Evolutionary conservation across 2,113 vertebrate species (phyloP).

Genomic region (Ailurus styani): DNA sequence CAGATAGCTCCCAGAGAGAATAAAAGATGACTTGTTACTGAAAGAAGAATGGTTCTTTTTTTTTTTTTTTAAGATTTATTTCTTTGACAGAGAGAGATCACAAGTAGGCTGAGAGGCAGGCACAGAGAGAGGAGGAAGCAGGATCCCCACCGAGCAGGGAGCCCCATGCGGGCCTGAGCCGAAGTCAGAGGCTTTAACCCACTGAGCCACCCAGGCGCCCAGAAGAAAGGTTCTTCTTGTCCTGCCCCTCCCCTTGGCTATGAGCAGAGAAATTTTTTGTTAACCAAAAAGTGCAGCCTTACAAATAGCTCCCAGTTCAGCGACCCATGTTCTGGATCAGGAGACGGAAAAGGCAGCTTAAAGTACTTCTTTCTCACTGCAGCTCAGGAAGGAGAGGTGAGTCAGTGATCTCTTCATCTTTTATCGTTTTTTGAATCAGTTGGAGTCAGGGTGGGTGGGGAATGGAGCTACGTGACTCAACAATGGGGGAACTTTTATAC

Average conservation of each 20-base stretch:
- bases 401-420: neutral
- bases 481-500: neutral
- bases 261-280: neutral
- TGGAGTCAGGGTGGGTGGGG: too few species aligned
- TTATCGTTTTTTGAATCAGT: neutral
- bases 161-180: too few species aligned
- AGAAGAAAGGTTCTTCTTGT: neutral
- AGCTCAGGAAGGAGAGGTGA: neutral
- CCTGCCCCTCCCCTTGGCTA: neutral
- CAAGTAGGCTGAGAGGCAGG: too few species aligned
- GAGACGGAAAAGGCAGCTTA: neutral
- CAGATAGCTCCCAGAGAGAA: neutral
- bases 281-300: neutral
- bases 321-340: neutral
- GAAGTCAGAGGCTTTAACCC: too few species aligned
- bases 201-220: too few species aligned
- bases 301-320: neutral
- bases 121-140: too few species aligned
- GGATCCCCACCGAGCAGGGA: too few species aligned
- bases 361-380: too few species aligned
- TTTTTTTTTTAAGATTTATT: too few species aligned
- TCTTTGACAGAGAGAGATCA: too few species aligned
- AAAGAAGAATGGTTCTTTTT: neutral
- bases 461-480: neutral
- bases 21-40: neutral